These are phyloP conservation scores for Meteorus cinctellus DNA, from an alignment of 2,888 invertebrate species.

Conservation along the genomic window DNA sequence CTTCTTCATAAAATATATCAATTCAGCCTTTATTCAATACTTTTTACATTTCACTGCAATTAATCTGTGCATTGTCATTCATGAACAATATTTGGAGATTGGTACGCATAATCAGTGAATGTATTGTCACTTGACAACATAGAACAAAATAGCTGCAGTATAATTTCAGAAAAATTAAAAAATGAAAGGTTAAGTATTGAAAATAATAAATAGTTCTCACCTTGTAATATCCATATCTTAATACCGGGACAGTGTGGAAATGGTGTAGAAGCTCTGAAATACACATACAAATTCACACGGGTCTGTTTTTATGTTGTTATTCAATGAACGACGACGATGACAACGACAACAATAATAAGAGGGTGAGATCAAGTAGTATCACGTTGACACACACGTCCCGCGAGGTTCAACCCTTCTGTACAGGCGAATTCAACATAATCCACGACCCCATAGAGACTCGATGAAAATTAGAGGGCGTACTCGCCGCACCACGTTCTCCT, in stretches of 20 bases:
- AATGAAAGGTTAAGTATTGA: too few relatives aligned
- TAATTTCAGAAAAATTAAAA: too few relatives aligned
- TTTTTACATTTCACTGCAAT: slow-evolving; percentile 14
- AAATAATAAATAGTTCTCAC: too few relatives aligned
- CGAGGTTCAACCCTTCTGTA: slow-evolving; percentile 71
- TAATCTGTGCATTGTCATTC: too few relatives aligned
- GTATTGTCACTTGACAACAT: too few relatives aligned
- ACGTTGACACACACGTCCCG: slow-evolving; percentile 66
- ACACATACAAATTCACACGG: too few relatives aligned
- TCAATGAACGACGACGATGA: slow-evolving; percentile 56
- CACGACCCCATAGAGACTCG: slow-evolving; percentile 66
- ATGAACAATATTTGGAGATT: too few relatives aligned
- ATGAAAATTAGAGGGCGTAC: slow-evolving; percentile 67
- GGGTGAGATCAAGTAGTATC: slow-evolving; percentile 64
- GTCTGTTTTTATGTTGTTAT: slow-evolving; percentile 50
- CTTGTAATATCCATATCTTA: too few relatives aligned
- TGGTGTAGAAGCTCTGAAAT: too few relatives aligned
- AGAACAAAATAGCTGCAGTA: too few relatives aligned
- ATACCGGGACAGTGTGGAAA: too few relatives aligned
- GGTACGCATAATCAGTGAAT: too few relatives aligned
- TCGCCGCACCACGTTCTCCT: slow-evolving; percentile 16
- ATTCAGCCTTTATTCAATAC: not conserved
- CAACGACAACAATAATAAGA: slow-evolving; percentile 2
- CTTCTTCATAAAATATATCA: not conserved
- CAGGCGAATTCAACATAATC: slow-evolving; percentile 63